These are phyloP conservation scores for Drosophila lacertosa DNA, from an alignment of 1,140 invertebrate species.

Conservation along the genomic window DNA sequence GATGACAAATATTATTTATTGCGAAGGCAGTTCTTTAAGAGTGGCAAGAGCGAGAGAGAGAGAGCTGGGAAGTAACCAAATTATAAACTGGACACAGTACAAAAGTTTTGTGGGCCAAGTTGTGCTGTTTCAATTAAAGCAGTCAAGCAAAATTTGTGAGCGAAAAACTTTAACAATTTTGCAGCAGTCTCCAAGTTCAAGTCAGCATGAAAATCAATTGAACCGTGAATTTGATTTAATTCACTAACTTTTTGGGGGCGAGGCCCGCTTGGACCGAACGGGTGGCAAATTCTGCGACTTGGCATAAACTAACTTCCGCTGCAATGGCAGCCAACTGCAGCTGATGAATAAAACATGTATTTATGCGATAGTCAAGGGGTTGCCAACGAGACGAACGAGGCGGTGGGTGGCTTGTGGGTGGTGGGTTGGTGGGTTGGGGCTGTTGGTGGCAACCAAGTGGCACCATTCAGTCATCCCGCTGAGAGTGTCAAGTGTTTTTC, in stretches of 20 bases:
- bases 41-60: not conserved
- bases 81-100: constrained; percentile 37
- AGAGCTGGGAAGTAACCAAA: constrained; percentile 16
- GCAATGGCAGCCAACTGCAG: constrained; percentile 56
- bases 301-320: constrained; percentile 65
- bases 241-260: constrained; percentile 48
- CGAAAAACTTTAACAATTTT: constrained; percentile 49
- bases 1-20: constrained; percentile 31
- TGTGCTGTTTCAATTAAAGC: constrained; percentile 54
- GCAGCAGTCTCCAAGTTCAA: constrained; percentile 29
- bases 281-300: constrained; percentile 54
- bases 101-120: constrained; percentile 38
- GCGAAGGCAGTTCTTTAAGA: not conserved
- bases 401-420: not conserved
- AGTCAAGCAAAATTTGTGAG: constrained; percentile 37
- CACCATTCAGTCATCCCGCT: constrained; percentile 53
- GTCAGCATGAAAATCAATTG: constrained; percentile 58
- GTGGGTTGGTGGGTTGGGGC: not conserved
- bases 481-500: constrained; percentile 56
- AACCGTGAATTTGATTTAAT: constrained; percentile 67
- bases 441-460: constrained; percentile 15
- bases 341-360: constrained; percentile 68
- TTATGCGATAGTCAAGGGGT: constrained; percentile 49
- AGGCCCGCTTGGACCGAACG: constrained; percentile 22
- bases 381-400: not conserved